Conservation (phyloP, 2,888 invertebrate species). For the Ramazzottius varieornatus region DNA sequence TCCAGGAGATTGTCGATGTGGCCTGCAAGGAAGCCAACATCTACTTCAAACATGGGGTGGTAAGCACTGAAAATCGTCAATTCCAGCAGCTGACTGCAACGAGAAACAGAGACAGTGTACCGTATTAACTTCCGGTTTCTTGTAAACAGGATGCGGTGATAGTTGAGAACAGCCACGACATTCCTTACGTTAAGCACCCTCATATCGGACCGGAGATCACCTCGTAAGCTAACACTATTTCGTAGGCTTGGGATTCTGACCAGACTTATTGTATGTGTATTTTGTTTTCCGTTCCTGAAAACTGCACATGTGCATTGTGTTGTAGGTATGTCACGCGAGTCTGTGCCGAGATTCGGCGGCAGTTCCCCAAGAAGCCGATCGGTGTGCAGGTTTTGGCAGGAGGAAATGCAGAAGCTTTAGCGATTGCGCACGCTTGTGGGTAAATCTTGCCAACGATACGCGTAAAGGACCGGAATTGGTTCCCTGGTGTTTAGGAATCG, state of each 20-base stretch:
- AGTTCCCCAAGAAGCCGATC: not conserved
- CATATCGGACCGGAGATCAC: not conserved
- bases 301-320: no score
- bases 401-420: conserved; percentile 44
- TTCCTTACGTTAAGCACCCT: not conserved
- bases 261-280: no score
- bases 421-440: conserved; percentile 43
- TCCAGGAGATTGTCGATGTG: not conserved
- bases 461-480: no score
- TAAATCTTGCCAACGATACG: no score
- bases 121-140: no score
- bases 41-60: not conserved
- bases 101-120: no score
- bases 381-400: conserved; percentile 37
- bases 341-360: not conserved
- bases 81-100: no score
- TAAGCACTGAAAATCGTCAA: not conserved
- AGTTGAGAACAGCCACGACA: not conserved
- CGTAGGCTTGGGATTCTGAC: not conserved
- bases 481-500: conserved; percentile 6
- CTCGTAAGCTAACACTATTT: not conserved
- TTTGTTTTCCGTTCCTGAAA: no score
- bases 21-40: not conserved
- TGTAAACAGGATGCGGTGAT: not conserved
- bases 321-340: no score